phyloP scores from a whole-genome alignment of 2,113 vertebrate genomes.

The Pterophyllum scalare region DNA sequence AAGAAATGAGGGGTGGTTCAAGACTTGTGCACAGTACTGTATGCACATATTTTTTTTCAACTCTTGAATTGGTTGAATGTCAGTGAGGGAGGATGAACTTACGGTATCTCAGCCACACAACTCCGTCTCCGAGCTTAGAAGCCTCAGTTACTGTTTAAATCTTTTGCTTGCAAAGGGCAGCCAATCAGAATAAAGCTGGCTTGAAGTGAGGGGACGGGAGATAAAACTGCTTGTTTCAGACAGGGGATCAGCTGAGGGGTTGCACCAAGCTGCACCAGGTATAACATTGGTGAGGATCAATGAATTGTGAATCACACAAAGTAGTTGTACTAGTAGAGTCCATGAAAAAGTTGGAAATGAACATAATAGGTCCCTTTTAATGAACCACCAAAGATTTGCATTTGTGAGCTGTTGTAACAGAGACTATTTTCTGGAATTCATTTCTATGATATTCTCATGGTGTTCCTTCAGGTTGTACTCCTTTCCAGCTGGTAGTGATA shows the following conservation, averaged over 20 bases:
- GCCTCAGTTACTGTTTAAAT: not conserved
- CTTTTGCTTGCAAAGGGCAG: not conserved
- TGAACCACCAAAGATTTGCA: not conserved
- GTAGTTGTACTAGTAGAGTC: not conserved
- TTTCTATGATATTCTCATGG: slow-evolving; percentile 2
- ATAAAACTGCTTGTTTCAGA: not conserved
- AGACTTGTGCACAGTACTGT: not conserved
- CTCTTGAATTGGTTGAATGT: not conserved
- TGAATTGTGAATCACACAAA: not conserved
- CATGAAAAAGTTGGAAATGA: not conserved
- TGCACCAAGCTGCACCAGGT: not conserved
- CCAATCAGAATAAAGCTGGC: not conserved
- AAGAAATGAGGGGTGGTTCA: not conserved
- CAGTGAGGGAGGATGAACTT: not conserved
- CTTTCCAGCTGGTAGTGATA: slow-evolving; percentile 53
- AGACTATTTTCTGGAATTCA: slow-evolving; percentile 7
- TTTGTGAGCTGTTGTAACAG: not conserved
- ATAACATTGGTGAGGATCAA: not conserved
- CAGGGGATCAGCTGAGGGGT: not conserved
- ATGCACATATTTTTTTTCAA: not conserved
- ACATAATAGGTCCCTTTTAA: not conserved
- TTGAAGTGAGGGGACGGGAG: not conserved
- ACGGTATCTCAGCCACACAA: not conserved
- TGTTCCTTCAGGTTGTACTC: slow-evolving; percentile 45
- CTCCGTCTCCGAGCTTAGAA: not conserved